Evolutionary conservation across 2,797 vertebrate genomes (phyloP), one percentile per base, ranked within the genome.

Genomic region (Melanotaenia trifasciata): DNA sequence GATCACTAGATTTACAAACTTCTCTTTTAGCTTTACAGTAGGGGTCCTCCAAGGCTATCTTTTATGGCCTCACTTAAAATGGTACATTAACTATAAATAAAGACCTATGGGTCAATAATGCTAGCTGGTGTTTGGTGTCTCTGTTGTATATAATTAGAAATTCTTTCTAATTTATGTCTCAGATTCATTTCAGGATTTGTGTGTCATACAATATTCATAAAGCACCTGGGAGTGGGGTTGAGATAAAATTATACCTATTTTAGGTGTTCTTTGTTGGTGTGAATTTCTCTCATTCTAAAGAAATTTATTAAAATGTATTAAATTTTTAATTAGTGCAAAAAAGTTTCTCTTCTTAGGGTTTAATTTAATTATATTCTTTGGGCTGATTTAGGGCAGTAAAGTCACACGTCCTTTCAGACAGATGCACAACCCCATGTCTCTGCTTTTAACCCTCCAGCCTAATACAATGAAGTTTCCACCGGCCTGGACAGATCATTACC

Each of bases 11-110:
- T 45, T 69, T 57, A 69, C 36, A 74, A 80, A 69, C 20, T 67
- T 20, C 50, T 51, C 14, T 59, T 72, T 69, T 38, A 79, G 74
- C 66, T 82, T 86, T 71, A 73, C 58, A 62, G 62, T 79, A 65
- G 81, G 73, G 67, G 76, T 77, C 43, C 45, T 83, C 79, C 68
- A 84, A 86, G 78, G 84, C 82, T 56, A 64, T 72, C 24, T 57
- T 77, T 77, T 71, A 80, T 74, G 45, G 74, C 76, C 47, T 68
- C 51, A 64, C 64, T n/a, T 61, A 70, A 75, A 45, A 74, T 54
- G 64, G 22, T 66, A 38, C 32, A 58, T 66, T 79, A 74, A 81
- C 65, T 67, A 67, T 74, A 70, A 78, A 83, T 78, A 63, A 74
- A 72, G 50, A 50, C 35, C 54, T 59, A 45, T 61, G 54, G 66